Evolutionary conservation across 2,113 vertebrate genomes (phyloP).

Genomic region (Gnathonemus longibarbis): DNA sequence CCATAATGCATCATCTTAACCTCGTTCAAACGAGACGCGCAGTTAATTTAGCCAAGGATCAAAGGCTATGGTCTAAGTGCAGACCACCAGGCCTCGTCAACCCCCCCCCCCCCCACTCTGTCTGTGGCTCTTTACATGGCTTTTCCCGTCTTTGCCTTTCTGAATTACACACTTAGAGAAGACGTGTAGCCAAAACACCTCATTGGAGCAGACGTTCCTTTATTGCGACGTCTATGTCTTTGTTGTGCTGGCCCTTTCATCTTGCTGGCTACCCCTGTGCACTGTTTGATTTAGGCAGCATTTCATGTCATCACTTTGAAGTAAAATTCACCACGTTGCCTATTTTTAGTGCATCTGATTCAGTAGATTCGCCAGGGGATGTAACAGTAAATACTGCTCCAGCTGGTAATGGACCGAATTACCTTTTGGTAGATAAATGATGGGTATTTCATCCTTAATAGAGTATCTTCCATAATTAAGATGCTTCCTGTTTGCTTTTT

Average conservation of each 20-base stretch:
- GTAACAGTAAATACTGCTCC: not conserved
- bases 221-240: slow-evolving; percentile 41
- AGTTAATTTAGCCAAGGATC: slow-evolving; percentile 21
- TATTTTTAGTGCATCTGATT: slow-evolving; percentile 11
- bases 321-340: slow-evolving; percentile 12
- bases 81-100: slow-evolving; percentile 8
- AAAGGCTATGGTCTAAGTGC: slow-evolving; percentile 14
- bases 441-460: slow-evolving; percentile 7
- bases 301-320: slow-evolving; percentile 15
- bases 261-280: slow-evolving; percentile 30
- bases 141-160: slow-evolving; percentile 42
- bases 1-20: not conserved
- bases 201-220: slow-evolving; percentile 35
- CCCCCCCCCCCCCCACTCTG: not conserved
- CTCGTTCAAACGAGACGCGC: not conserved
- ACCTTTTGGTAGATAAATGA: slow-evolving; percentile 17
- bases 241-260: slow-evolving; percentile 33
- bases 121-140: not conserved
- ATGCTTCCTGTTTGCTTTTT: not conserved
- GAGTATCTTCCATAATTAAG: not conserved
- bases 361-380: not conserved
- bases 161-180: slow-evolving; percentile 55
- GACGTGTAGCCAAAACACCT: slow-evolving; percentile 51
- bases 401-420: slow-evolving; percentile 12
- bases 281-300: slow-evolving; percentile 25